Percentiles rank a stretch among this genome's conserved stretches.
These are phyloP conservation scores for Daubentonia madagascariensis DNA, from an alignment of 2,113 vertebrate species.

Conservation along the genomic window DNA sequence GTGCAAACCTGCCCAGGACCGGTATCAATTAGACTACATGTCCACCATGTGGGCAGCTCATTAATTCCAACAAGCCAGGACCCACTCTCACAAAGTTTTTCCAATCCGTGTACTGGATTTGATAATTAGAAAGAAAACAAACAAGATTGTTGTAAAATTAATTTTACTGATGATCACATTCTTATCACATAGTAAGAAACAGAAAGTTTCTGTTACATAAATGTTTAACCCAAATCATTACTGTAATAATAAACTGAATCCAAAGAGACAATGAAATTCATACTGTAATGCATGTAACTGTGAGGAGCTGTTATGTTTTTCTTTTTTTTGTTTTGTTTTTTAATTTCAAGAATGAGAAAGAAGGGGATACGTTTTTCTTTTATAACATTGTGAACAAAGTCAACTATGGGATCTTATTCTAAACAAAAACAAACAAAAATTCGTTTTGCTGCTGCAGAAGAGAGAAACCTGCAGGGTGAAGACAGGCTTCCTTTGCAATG, in stretches of 20 bases:
- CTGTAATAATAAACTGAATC: slow-evolving; percentile 48
- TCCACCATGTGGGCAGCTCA: slow-evolving; percentile 47
- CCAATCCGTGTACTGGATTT: slow-evolving; percentile 8
- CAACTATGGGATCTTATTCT: slow-evolving; percentile 48
- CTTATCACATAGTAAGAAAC: slow-evolving; percentile 53
- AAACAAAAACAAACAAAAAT: slow-evolving; percentile 16
- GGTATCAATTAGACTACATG: slow-evolving; percentile 40
- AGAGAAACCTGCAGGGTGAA: not conserved
- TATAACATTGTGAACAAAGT: slow-evolving; percentile 55
- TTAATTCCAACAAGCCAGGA: slow-evolving; percentile 55
- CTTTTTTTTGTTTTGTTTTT: no score
- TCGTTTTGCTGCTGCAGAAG: not conserved
- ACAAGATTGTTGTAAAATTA: slow-evolving; percentile 54
- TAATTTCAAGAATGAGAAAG: no score
- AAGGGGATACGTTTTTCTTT: slow-evolving; percentile 66
- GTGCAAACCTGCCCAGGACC: slow-evolving; percentile 51
- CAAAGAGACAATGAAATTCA: slow-evolving; percentile 55
- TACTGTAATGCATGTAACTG: not conserved
- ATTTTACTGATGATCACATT: slow-evolving; percentile 66
- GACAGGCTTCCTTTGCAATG: not conserved
- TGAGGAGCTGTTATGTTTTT: slow-evolving; percentile 58
- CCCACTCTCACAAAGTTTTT: not conserved
- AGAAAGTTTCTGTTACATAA: slow-evolving; percentile 63
- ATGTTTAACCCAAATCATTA: slow-evolving; percentile 52
- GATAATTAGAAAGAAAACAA: slow-evolving; percentile 54